These are phyloP conservation scores for Ditula angustiorana DNA, from an alignment of 2,888 invertebrate species.

Conservation along the genomic window DNA sequence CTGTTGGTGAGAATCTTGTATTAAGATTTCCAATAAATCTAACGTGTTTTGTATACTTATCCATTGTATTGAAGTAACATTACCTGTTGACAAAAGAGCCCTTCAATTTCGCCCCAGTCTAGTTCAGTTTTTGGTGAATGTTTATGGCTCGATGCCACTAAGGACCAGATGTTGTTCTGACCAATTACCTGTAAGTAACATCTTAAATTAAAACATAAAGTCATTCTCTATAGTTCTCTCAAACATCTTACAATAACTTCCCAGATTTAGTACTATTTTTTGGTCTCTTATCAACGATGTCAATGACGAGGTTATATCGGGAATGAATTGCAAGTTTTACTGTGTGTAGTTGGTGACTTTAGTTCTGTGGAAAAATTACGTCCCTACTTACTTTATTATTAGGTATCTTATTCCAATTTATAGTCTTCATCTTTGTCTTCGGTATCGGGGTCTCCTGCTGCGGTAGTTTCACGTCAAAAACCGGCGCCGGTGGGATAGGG, in stretches of 20 bases:
- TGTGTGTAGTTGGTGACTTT: no score
- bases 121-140: conserved; percentile 93
- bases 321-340: no score
- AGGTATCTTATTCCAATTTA: conserved; percentile 99
- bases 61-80: no score
- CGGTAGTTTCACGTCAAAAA: conserved; percentile 87
- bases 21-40: no score
- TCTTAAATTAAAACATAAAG: no score
- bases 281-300: no score
- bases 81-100: conserved; percentile 96
- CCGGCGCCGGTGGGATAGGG: conserved; percentile 71
- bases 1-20: no score
- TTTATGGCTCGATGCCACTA: conserved; percentile 94
- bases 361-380: neutral
- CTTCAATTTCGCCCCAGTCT: conserved; percentile 98
- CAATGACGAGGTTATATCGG: no score
- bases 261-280: no score
- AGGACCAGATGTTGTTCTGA: conserved; percentile 96
- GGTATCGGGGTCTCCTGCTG: conserved; percentile 97
- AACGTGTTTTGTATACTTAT: no score
- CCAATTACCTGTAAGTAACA: conserved; percentile 89
- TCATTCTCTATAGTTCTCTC: no score
- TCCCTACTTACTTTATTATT: conserved; percentile 91
- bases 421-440: conserved; percentile 98
- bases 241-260: no score